Evolutionary conservation across 2,797 vertebrate species (phyloP), one percentile per base, ranked within the genome.

Genomic region (Neoniphon sammara): DNA sequence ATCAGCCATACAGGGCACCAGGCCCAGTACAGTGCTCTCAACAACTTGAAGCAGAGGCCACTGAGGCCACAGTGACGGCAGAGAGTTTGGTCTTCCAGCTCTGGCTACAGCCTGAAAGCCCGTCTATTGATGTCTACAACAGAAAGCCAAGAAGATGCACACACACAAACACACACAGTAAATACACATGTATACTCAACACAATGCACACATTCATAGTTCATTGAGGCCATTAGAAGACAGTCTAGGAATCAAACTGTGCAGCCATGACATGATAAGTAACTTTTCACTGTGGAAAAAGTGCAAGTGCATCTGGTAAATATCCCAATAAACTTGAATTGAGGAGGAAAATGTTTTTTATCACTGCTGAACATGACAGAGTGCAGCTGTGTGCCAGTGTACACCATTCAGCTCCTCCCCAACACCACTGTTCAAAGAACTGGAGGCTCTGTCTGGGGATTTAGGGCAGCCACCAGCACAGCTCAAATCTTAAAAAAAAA

Each of bases 341-440:
- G 34, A 73, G 70, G 47, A 78, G 69, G 58, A 79, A 72, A 81
- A 81, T 80, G 70, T 82, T 80, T 91, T 27, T 27, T 77, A 84
- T 82, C 76, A 73, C 70, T 11, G 76, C 83, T 83, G 80, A 88
- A 92, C 88, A 85, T 87, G 85, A 90, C 88, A 87, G 70, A 81
- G 76, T 80, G 83, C 89, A 86, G 90, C 88, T 90, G 89, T 88
- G 82, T 78, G 83, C 80, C 77, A 77, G 73, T 58, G 81, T 72
- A 87, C 72, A 65, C 60, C 70, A 80, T 81, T 82, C 81, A 85
- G 82, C 77, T 78, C 73, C 73, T 82, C 82, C 68, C 69, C 75
- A 78, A 75, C 82, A 78, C 54, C 20, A 78, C 80, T 85, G 77
- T 88, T 89, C 88, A 90, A 86, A 91, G 87, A 85, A 80, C 85